phyloP scores from a whole-genome alignment of 2,797 vertebrate genomes.

The Bradypodion pumilum region DNA sequence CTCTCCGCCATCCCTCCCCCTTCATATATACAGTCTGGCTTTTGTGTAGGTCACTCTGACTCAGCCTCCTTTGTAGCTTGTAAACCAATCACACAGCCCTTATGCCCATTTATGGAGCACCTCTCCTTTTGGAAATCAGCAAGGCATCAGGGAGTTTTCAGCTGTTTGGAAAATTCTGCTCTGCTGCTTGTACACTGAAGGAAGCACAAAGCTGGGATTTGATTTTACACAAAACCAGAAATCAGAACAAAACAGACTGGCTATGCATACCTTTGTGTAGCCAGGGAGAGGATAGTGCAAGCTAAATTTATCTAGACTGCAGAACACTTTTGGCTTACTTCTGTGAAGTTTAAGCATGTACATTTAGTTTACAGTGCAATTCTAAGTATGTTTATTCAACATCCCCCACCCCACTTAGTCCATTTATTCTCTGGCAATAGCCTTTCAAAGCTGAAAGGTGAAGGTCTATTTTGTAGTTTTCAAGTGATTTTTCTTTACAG shows the following conservation, averaged over 20 bases:
- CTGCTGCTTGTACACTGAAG: constrained; percentile 14
- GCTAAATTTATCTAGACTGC: neutral
- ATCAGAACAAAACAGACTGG: neutral
- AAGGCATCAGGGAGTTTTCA: constrained; percentile 50
- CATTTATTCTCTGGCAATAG: neutral
- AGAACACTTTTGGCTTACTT: neutral
- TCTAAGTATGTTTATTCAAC: neutral
- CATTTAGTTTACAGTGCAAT: neutral
- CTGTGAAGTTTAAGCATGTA: constrained; percentile 6
- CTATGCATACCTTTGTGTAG: neutral
- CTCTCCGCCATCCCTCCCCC: constrained; percentile 6
- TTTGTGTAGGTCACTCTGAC: constrained; percentile 78
- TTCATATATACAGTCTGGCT: constrained; percentile 56
- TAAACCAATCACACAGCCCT: constrained; percentile 78
- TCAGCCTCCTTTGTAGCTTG: constrained; percentile 58
- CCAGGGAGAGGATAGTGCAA: neutral
- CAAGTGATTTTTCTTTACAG: neutral
- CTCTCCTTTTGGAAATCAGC: constrained; percentile 74
- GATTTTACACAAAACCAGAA: constrained; percentile 31
- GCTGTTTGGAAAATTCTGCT: constrained; percentile 54
- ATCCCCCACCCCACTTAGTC: neutral
- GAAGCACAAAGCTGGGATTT: constrained; percentile 35
- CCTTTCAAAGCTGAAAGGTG: neutral
- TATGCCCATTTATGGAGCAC: constrained; percentile 91
- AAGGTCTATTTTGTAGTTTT: neutral